Conservation (phyloP, 2,113 vertebrate species). For the Leptodactylus fuscus region DNA sequence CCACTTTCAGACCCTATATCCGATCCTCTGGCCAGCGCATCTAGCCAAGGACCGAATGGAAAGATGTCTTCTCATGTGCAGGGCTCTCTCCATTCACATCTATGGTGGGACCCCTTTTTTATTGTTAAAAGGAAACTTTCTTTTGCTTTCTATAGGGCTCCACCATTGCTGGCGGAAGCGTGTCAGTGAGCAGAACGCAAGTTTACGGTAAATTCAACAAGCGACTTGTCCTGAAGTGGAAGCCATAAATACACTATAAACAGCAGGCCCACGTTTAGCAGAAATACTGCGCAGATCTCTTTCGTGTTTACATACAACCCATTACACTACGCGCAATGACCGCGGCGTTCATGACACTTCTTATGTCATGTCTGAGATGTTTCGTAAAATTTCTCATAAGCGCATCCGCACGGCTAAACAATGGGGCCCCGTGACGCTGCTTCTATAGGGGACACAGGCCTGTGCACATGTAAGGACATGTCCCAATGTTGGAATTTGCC, state of each 20-base stretch:
- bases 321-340: not conserved
- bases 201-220: no score
- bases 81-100: no score
- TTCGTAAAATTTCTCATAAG: slow-evolving; percentile 6
- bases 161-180: no score
- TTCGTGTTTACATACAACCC: not conserved
- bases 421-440: slow-evolving; percentile 21
- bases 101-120: no score
- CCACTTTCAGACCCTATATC: no score
- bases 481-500: slow-evolving; percentile 44
- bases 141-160: no score
- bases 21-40: no score
- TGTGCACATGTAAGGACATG: slow-evolving; percentile 53
- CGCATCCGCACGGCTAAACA: not conserved
- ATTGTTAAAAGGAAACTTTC: no score
- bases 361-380: not conserved
- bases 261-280: not conserved
- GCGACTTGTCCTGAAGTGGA: not conserved
- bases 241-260: slow-evolving; percentile 9
- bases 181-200: not conserved
- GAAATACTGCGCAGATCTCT: not conserved
- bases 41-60: no score
- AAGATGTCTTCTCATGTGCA: no score
- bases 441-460: slow-evolving; percentile 22
- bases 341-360: not conserved